Conservation (phyloP, 2,888 invertebrate genomes). For the Drosophila yooni region DNA sequence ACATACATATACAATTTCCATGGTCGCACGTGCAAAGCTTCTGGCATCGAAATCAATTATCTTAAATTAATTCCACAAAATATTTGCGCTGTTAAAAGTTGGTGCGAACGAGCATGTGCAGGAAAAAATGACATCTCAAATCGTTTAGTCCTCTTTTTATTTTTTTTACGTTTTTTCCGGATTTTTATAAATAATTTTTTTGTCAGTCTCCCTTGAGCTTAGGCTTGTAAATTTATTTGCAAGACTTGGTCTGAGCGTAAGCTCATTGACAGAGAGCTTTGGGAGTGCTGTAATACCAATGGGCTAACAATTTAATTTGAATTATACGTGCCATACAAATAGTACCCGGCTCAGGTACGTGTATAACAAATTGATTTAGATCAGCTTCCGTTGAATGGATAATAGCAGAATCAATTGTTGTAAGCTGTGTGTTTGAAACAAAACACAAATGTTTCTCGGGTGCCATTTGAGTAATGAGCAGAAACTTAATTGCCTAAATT, state of each 20-base stretch:
- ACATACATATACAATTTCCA: constrained; percentile 25
- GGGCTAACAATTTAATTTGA: constrained; percentile 73
- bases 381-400: constrained; percentile 14
- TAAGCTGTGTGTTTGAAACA: neutral
- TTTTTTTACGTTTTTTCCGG: neutral
- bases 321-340: constrained; percentile 45
- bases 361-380: constrained; percentile 5
- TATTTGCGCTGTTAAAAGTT: constrained; percentile 47
- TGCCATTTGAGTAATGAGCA: neutral
- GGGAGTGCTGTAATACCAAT: constrained; percentile 61
- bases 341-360: constrained; percentile 2
- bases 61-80: constrained; percentile 72
- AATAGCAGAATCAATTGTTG: constrained; percentile 19
- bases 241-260: constrained; percentile 46
- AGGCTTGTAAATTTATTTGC: constrained; percentile 64
- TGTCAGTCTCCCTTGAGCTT: constrained; percentile 50
- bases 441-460: neutral
- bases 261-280: constrained; percentile 62
- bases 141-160: constrained; percentile 7
- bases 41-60: constrained; percentile 71
- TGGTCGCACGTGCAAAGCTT: constrained; percentile 59
- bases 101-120: constrained; percentile 42
- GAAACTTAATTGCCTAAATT: neutral
- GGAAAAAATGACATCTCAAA: constrained; percentile 31
- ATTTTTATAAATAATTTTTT: neutral